phyloP scores from a whole-genome alignment of 2,113 vertebrate species.

The Entelurus aequoreus region DNA sequence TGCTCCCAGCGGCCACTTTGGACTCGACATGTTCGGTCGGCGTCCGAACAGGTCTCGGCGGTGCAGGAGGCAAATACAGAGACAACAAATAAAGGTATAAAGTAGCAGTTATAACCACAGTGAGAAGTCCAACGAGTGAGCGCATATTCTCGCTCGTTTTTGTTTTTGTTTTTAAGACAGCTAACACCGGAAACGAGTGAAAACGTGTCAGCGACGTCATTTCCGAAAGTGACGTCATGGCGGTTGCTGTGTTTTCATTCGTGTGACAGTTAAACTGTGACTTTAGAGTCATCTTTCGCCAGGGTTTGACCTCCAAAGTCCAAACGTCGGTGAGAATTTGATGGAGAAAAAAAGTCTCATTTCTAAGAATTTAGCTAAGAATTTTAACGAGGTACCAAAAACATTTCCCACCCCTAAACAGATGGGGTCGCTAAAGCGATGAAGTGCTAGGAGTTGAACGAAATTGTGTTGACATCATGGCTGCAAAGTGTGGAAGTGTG shows the following conservation, averaged over 20 bases:
- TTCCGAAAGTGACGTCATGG: neutral
- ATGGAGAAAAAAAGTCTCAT: no score
- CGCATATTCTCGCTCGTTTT: constrained; percentile 54
- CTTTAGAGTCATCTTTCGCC: no score
- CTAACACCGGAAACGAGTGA: neutral
- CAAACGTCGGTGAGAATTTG: no score
- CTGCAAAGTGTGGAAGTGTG: neutral
- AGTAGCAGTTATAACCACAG: constrained; percentile 50
- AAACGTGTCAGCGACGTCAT: constrained; percentile 22
- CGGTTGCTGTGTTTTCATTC: neutral
- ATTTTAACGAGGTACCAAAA: no score
- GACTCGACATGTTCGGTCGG: constrained; percentile 32
- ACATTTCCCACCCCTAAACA: neutral
- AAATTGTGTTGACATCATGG: neutral
- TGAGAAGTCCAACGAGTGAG: constrained; percentile 50
- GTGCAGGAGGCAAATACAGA: constrained; percentile 54
- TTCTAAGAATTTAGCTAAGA: no score
- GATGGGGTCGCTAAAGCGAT: neutral
- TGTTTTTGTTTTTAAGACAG: neutral
- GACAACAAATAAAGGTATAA: constrained; percentile 64
- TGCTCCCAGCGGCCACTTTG: constrained; percentile 13
- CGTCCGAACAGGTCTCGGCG: constrained; percentile 17
- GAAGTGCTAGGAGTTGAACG: neutral
- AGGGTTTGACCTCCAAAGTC: no score
- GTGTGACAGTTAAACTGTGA: no score